These are phyloP conservation scores for Nycticorax nycticorax DNA, from an alignment of 2,113 vertebrate genomes.

Conservation along the genomic window DNA sequence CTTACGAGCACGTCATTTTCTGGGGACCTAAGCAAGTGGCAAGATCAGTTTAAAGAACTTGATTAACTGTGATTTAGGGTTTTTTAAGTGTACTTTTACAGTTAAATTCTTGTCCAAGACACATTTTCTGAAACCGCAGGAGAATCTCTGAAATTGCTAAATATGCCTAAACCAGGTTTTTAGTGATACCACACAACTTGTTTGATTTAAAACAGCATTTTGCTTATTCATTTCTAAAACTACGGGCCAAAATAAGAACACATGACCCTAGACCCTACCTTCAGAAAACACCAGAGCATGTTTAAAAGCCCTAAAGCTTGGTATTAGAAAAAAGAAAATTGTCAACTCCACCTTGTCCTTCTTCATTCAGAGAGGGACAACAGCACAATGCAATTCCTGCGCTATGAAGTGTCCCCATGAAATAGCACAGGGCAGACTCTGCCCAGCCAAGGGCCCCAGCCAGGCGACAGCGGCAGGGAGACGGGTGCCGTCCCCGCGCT, in stretches of 20 bases:
- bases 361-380: not conserved
- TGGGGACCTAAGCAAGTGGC: not conserved
- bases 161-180: rapidly evolving
- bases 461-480: not conserved
- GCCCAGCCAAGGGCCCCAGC: not conserved
- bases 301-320: not conserved
- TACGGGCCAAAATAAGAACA: not conserved
- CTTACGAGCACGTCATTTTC: not conserved
- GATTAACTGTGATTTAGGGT: not conserved
- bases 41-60: not conserved
- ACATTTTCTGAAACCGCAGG: not conserved
- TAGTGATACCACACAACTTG: rapidly evolving
- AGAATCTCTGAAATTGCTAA: not conserved
- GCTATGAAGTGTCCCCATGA: too few relatives aligned
- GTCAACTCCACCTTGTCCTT: not conserved
- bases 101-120: not conserved
- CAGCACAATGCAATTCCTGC: not conserved
- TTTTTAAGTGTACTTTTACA: not conserved
- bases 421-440: not conserved
- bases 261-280: not conserved
- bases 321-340: not conserved
- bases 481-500: not conserved
- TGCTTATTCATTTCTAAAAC: not conserved
- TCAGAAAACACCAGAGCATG: not conserved
- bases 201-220: not conserved